Evolutionary conservation across 2,113 vertebrate genomes (phyloP).

Genomic region (Pleuronectes platessa): DNA sequence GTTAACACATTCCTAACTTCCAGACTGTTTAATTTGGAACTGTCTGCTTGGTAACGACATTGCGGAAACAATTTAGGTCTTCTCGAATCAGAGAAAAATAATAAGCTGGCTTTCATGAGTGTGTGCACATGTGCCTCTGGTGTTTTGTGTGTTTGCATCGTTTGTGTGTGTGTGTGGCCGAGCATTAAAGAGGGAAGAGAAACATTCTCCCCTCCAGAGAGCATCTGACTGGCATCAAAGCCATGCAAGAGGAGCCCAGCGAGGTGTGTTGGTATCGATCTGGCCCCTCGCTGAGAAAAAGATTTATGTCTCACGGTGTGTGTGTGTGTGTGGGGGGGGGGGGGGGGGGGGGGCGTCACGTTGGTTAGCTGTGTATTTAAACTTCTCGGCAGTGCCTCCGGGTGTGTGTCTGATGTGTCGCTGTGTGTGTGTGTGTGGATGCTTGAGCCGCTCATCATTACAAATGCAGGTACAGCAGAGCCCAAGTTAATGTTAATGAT

Average conservation of each 20-base stretch:
- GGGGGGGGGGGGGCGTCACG: not conserved
- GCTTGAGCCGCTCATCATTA: constrained; percentile 30
- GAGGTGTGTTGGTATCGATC: constrained; percentile 68
- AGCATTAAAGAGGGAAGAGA: constrained; percentile 46
- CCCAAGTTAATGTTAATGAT: constrained; percentile 63
- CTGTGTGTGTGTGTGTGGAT: constrained; percentile 15
- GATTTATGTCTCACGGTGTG: constrained; percentile 20
- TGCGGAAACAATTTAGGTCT: constrained; percentile 35
- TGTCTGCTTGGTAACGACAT: constrained; percentile 35
- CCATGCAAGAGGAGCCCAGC: constrained; percentile 68
- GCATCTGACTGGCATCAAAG: constrained; percentile 66
- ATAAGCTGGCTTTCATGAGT: constrained; percentile 14
- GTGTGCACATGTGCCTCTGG: constrained; percentile 4
- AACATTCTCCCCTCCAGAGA: constrained; percentile 53
- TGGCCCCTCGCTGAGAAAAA: constrained; percentile 41
- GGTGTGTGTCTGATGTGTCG: not conserved
- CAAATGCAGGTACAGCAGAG: constrained; percentile 40
- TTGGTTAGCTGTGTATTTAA: constrained; percentile 5
- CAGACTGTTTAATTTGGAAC: constrained; percentile 37
- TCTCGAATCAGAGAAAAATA: constrained; percentile 36
- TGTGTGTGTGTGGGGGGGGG: not conserved
- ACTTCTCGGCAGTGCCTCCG: not conserved
- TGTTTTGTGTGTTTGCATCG: constrained; percentile 36
- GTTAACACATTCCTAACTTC: constrained; percentile 1
- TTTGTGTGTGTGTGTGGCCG: constrained; percentile 35